Conservation (phyloP, 2,888 invertebrate species). For the Eupeodes latifasciatus region DNA sequence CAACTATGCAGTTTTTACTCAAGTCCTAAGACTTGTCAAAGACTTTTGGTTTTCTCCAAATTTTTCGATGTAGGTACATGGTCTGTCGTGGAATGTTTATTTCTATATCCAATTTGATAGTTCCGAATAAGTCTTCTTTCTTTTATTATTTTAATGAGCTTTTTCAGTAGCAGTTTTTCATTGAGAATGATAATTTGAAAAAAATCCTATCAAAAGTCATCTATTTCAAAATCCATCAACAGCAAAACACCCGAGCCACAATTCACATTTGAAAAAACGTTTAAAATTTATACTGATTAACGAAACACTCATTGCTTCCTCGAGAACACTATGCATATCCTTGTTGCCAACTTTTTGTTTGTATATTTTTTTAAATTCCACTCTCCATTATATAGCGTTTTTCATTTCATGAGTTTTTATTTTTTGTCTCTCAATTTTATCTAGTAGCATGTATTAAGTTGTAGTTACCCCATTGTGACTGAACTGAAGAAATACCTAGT, state of each 20-base stretch:
- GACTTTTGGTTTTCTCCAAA: too few relatives aligned
- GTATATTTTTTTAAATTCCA: not conserved
- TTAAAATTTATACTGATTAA: slow-evolving; percentile 30
- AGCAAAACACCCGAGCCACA: not conserved
- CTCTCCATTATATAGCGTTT: not conserved
- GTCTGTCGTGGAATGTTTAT: too few relatives aligned
- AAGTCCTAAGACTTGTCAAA: too few relatives aligned
- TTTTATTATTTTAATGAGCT: too few relatives aligned
- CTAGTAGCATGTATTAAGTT: slow-evolving; percentile 36
- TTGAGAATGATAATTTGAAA: too few relatives aligned
- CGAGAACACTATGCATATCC: slow-evolving; percentile 21
- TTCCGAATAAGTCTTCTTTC: too few relatives aligned
- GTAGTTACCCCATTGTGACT: slow-evolving; percentile 36
- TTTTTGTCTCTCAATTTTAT: slow-evolving; percentile 14
- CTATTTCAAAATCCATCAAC: not conserved
- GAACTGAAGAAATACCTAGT: slow-evolving; percentile 7
- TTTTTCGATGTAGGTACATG: too few relatives aligned
- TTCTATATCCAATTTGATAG: too few relatives aligned
- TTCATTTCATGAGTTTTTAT: slow-evolving; percentile 1
- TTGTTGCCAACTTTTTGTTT: slow-evolving; percentile 24
- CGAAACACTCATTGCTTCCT: slow-evolving; percentile 48
- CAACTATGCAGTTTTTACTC: too few relatives aligned
- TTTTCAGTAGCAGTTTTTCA: too few relatives aligned
- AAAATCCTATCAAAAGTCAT: not conserved
- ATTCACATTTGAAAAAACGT: not conserved